Conservation (phyloP, 1,140 invertebrate genomes). For the Lutraria rhynchaena region DNA sequence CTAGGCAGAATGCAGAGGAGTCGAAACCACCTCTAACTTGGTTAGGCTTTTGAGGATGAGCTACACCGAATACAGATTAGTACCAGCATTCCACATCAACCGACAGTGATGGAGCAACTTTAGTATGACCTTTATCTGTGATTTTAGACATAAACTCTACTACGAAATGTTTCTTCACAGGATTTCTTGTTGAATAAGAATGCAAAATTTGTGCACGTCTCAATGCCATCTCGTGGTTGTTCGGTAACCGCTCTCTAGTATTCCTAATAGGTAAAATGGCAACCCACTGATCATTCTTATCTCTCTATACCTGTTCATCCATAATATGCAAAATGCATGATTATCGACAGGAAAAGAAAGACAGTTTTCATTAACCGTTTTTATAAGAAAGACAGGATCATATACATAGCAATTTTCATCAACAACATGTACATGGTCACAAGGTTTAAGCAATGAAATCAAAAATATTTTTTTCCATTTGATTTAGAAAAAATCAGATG, state of each 20-base stretch:
- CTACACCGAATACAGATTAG: conserved; percentile 60
- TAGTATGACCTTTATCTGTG: conserved; percentile 37
- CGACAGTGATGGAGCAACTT: conserved; percentile 40
- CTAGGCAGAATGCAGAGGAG: too few relatives aligned
- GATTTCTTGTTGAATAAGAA: conserved; percentile 31
- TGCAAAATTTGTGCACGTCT: conserved; percentile 28
- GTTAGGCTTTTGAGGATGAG: conserved; percentile 49
- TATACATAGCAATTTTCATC: too few relatives aligned
- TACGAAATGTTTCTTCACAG: conserved; percentile 44
- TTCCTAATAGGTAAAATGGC: conserved; percentile 55
- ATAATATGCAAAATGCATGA: conserved; percentile 21
- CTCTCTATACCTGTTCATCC: conserved; percentile 44
- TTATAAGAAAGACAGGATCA: background rate
- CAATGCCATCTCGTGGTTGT: conserved; percentile 42
- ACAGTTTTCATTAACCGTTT: conserved; percentile 5
- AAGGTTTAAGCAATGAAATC: too few relatives aligned
- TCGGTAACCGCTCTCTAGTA: conserved; percentile 33
- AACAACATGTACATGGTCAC: too few relatives aligned
- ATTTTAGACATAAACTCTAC: conserved; percentile 12
- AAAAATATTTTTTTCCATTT: too few relatives aligned
- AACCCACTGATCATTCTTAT: conserved; percentile 42
- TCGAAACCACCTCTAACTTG: conserved; percentile 62
- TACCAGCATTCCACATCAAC: conserved; percentile 54
- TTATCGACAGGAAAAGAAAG: conserved; percentile 7
- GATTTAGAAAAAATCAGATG: too few relatives aligned